A percentile compares a stretch with the other conserved stretches of the same genome.
These are phyloP conservation scores for Austrofundulus limnaeus DNA, from an alignment of 2,113 vertebrate species.

Conservation along the genomic window DNA sequence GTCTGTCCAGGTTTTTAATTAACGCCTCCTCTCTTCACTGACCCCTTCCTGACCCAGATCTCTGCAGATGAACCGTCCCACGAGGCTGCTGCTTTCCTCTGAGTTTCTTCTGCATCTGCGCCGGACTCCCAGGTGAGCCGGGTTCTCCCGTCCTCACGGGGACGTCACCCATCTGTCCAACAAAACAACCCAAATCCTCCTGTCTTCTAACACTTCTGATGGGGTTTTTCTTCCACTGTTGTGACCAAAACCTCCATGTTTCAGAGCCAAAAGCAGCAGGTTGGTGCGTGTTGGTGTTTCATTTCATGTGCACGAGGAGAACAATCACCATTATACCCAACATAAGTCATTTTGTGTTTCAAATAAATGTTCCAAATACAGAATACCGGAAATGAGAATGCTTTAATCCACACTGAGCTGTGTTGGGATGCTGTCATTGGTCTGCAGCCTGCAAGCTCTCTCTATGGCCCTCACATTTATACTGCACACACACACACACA, in stretches of 20 bases:
- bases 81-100: slow-evolving; percentile 36
- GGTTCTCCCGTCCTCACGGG: slow-evolving; percentile 54
- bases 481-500: background rate
- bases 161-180: slow-evolving; percentile 61
- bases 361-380: slow-evolving; percentile 65
- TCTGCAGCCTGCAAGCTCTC: slow-evolving; percentile 46
- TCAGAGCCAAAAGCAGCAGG: background rate
- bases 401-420: slow-evolving; percentile 70
- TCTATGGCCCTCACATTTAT: slow-evolving; percentile 30
- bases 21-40: background rate
- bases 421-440: slow-evolving; percentile 60
- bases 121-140: slow-evolving; percentile 59
- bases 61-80: slow-evolving; percentile 19
- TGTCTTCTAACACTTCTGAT: slow-evolving; percentile 30
- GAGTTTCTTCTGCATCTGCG: background rate
- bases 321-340: slow-evolving; percentile 16
- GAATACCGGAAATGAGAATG: slow-evolving; percentile 73
- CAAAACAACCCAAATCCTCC: slow-evolving; percentile 10
- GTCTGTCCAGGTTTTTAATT: background rate
- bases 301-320: background rate
- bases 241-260: slow-evolving; percentile 16
- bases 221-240: slow-evolving; percentile 2
- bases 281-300: background rate
- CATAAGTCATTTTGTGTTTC: slow-evolving; percentile 43
- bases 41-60: slow-evolving; percentile 31